Evolutionary conservation across 2,888 invertebrate genomes (phyloP).

Genomic region (Caenorhabditis panamensis): DNA sequence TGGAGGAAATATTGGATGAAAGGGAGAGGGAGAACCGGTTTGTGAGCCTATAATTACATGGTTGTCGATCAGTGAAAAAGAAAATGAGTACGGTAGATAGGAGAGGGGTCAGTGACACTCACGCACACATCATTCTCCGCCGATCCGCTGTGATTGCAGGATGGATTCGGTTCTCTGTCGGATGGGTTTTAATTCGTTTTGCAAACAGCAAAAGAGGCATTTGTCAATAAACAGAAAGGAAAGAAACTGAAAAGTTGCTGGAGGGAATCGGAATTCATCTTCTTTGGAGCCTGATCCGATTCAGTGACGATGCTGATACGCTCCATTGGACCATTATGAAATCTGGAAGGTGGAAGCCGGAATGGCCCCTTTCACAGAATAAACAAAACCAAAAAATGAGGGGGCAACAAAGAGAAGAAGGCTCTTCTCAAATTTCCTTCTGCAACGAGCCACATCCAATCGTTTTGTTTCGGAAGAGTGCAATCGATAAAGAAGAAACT

Average conservation of each 20-base stretch:
- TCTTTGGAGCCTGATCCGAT: too few species aligned
- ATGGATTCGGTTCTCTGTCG: constrained; percentile 15
- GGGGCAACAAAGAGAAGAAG: not conserved
- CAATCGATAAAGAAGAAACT: constrained; percentile 13
- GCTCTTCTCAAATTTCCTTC: constrained; percentile 7
- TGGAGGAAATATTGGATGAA: not conserved
- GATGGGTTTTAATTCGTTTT: constrained; percentile 27
- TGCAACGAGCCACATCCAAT: too few species aligned
- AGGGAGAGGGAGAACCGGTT: too few species aligned
- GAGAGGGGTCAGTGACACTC: constrained; percentile 12
- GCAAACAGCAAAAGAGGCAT: constrained; percentile 19
- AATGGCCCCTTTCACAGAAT: not conserved
- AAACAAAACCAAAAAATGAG: constrained; percentile 2
- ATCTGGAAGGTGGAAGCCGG: too few species aligned
- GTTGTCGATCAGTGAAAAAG: constrained; percentile 11
- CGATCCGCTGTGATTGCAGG: constrained; percentile 21
- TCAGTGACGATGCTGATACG: too few species aligned
- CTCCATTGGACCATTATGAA: too few species aligned
- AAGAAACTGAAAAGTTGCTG: constrained; percentile 11
- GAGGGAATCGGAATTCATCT: too few species aligned
- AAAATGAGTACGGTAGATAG: not conserved
- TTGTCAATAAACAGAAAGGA: constrained; percentile 9
- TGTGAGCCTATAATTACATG: constrained; percentile 26
- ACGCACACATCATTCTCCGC: not conserved
- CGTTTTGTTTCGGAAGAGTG: constrained; percentile 21